Base-by-base conservation (phyloP, 2,113 vertebrate genomes). In the Beaufortia kweichowensis region DNA sequence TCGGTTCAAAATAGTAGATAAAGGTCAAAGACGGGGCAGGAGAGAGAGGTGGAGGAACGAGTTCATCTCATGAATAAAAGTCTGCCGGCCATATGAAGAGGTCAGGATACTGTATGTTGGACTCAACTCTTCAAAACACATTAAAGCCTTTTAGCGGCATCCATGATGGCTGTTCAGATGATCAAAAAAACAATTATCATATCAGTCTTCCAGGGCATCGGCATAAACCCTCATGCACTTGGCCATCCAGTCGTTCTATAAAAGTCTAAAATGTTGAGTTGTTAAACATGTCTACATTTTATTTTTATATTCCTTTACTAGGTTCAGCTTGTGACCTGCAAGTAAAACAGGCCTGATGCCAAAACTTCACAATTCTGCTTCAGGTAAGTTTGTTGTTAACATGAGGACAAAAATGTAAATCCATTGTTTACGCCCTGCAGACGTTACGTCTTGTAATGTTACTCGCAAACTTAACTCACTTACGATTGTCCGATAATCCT, bases 1-100 rank as follows among this genome's bases (percentile, higher is more conserved):
- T 91, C 83, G 31, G 29, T 76, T 64, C 48, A 43, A 46, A 26
- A 39, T 39, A 71, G 28, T 80, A 85, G 77, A 79, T 62, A 55
- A 61, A 77, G 76, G 75, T 78, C 81, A 81, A 68, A 80, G 65
- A 62, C 63, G 76, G 86, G 87, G 79, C 81, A 82, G n/a, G 24
- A 39, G 14, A 57, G 48, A 53, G 48, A 53, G 43, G 15, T 46
- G 43, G 35, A 39, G 35, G 4, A 14, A 10, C 21, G 67, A 56
- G 69, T 71, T 71, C 2, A 11, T 11, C 31, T 59, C 69, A 59
- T 71, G 69, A 35, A 43, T 35, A 57, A 59, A 43, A 56, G 33
- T 59, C 53, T 59, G 69, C 14, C 24, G 15, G 69, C 50, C 69
- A 70, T 56, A 70, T 70, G 67, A 70, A 50, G 50, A 35, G 69